Conservation (phyloP, 2,888 invertebrate species). For the Hypena proboscidalis region DNA sequence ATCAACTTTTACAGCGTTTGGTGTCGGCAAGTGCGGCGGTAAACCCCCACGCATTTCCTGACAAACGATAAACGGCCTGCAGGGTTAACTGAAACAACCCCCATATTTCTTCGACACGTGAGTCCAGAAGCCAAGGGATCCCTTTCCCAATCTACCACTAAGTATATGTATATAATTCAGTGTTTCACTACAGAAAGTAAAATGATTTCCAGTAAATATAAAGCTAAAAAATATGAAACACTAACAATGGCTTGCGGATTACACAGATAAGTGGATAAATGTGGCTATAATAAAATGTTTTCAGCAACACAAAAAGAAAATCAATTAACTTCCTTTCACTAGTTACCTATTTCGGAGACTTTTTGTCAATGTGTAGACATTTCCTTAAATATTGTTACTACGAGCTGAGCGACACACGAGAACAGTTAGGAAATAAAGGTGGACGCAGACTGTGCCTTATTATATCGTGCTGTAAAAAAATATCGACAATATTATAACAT, state of each 20-base stretch:
- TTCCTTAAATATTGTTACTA: constrained; percentile 37
- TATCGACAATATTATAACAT: too few relatives aligned
- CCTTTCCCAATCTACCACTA: too few relatives aligned
- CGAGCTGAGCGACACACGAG: constrained; percentile 41
- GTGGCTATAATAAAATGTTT: constrained; percentile 16
- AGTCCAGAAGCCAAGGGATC: too few relatives aligned
- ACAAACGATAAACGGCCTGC: too few relatives aligned
- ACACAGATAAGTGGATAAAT: constrained; percentile 34
- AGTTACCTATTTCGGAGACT: constrained; percentile 26
- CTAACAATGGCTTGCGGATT: constrained; percentile 26
- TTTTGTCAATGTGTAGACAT: constrained; percentile 27
- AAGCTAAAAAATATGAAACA: constrained; percentile 12
- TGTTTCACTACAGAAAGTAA: constrained; percentile 34
- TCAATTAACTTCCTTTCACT: constrained; percentile 44
- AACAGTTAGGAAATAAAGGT: constrained; percentile 64
- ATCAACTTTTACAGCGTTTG: too few relatives aligned
- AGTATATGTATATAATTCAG: too few relatives aligned
- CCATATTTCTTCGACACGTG: too few relatives aligned
- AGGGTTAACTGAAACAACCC: too few relatives aligned
- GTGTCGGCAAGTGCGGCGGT: too few relatives aligned
- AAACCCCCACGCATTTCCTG: too few relatives aligned
- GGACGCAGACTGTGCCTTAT: too few relatives aligned
- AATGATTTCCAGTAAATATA: constrained; percentile 21
- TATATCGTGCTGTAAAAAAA: too few relatives aligned
- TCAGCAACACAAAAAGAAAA: constrained; percentile 32